Evolutionary conservation across 2,888 invertebrate species (phyloP).

Genomic region (Tenthredo distinguenda): DNA sequence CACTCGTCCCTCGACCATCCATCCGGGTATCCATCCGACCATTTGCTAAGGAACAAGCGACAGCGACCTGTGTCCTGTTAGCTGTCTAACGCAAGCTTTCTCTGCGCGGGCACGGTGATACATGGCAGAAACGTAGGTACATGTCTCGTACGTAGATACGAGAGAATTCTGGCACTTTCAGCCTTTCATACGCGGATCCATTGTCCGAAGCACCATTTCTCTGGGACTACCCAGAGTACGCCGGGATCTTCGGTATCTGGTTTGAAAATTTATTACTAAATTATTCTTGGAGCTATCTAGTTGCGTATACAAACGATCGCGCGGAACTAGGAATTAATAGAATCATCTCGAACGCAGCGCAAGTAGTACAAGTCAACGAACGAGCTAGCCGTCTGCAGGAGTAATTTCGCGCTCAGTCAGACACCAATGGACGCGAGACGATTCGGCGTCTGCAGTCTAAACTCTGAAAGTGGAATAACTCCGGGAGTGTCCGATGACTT

Average conservation of each 20-base stretch:
- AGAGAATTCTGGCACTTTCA: not conserved
- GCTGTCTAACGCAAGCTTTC: slow-evolving; percentile 44
- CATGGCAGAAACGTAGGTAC: slow-evolving; percentile 30
- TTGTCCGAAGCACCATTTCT: slow-evolving; percentile 17
- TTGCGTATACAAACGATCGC: not conserved
- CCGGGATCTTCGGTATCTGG: not conserved
- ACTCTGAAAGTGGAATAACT: slow-evolving; percentile 18
- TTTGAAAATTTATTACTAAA: not conserved
- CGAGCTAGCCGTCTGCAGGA: not conserved
- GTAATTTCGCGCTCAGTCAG: slow-evolving; percentile 42
- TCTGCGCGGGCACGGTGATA: slow-evolving; percentile 37
- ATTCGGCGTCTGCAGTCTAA: not conserved
- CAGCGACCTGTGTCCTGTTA: slow-evolving; percentile 42
- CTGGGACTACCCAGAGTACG: not conserved
- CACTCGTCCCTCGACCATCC: slow-evolving; percentile 34
- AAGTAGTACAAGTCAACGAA: slow-evolving; percentile 22
- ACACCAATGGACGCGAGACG: slow-evolving; percentile 9
- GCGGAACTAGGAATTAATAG: not conserved
- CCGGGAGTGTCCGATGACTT: slow-evolving; percentile 18
- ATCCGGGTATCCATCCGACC: slow-evolving; percentile 23
- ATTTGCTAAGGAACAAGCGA: slow-evolving; percentile 46
- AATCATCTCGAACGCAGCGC: not conserved
- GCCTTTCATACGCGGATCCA: slow-evolving; percentile 33
- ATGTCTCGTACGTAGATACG: slow-evolving; percentile 13
- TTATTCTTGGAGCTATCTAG: not conserved